Evolutionary conservation across 2,888 invertebrate genomes (phyloP).

Genomic region (Nomada ruficornis): DNA sequence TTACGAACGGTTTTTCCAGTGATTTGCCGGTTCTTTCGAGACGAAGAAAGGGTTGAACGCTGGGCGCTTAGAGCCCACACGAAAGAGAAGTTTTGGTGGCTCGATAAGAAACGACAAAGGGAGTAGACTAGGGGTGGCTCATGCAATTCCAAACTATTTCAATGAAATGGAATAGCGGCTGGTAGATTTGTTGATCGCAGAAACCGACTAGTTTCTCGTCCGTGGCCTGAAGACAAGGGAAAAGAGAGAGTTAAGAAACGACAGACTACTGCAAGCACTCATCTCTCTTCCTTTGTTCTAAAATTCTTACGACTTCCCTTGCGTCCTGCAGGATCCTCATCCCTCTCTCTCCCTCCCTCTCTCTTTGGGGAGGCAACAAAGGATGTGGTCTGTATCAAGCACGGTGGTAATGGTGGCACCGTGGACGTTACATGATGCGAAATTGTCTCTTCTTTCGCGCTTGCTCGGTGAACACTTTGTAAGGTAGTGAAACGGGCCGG

Average conservation of each 20-base stretch:
- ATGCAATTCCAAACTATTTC: conserved; percentile 82
- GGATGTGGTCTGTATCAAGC: conserved; percentile 70
- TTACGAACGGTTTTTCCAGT: conserved; percentile 64
- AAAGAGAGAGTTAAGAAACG: conserved; percentile 53
- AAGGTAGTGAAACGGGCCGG: conserved; percentile 57
- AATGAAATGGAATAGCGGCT: conserved; percentile 78
- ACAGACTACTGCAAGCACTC: conserved; percentile 55
- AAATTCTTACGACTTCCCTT: conserved; percentile 78
- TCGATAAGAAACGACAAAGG: conserved; percentile 56
- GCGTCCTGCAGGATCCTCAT: conserved; percentile 27
- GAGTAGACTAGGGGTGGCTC: conserved; percentile 63
- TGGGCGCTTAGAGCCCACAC: conserved; percentile 2
- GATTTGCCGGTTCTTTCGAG: conserved; percentile 50
- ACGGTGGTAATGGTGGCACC: conserved; percentile 66
- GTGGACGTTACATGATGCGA: conserved; percentile 51
- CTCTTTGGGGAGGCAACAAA: conserved; percentile 67
- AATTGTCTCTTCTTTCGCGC: conserved; percentile 69
- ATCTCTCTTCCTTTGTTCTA: conserved; percentile 76
- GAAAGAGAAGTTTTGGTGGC: conserved; percentile 12
- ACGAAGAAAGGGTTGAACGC: conserved; percentile 21
- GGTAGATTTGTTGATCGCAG: conserved; percentile 73
- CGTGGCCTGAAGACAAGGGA: conserved; percentile 26
- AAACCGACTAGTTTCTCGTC: conserved; percentile 50
- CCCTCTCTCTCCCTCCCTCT: conserved; percentile 21
- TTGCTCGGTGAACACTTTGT: conserved; percentile 66